These are phyloP conservation scores for Dissostichus mawsoni DNA, from an alignment of 2,113 vertebrate species.

Conservation along the genomic window DNA sequence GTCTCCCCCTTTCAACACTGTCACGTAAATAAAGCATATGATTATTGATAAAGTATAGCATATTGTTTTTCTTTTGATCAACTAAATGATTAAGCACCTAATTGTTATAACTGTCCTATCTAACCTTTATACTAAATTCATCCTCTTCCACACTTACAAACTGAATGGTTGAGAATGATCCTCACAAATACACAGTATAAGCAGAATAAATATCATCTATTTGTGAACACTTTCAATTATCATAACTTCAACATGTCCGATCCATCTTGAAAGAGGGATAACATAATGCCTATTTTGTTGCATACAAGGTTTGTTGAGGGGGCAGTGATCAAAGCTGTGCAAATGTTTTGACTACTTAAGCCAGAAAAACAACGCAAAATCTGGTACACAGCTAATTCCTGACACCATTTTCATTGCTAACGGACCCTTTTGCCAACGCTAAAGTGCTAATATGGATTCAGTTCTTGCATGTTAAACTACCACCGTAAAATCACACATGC, in stretches of 20 bases:
- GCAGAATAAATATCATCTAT: too few relatives aligned
- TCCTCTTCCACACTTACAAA: too few relatives aligned
- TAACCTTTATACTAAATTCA: too few relatives aligned
- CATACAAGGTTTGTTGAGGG: not conserved
- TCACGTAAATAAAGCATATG: too few relatives aligned
- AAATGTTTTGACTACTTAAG: constrained; percentile 2
- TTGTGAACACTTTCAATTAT: not conserved
- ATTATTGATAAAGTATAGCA: too few relatives aligned
- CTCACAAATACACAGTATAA: not conserved
- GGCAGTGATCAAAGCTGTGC: constrained; percentile 20
- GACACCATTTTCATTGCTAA: too few relatives aligned
- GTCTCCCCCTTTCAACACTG: too few relatives aligned
- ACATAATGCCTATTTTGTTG: not conserved
- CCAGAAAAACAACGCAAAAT: not conserved
- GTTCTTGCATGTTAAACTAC: not conserved
- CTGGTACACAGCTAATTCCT: too few relatives aligned
- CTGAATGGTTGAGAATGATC: not conserved
- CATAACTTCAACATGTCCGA: not conserved
- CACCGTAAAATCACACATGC: constrained; percentile 18
- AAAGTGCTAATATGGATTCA: not conserved
- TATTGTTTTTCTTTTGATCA: too few relatives aligned
- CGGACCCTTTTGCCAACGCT: too few relatives aligned
- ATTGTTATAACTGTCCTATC: too few relatives aligned
- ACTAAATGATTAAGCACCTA: too few relatives aligned
- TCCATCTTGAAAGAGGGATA: not conserved